Percentiles rank a stretch among this genome's conserved stretches.
These are phyloP conservation scores for Apteryx mantelli DNA, from an alignment of 2,113 vertebrate species.

Conservation along the genomic window DNA sequence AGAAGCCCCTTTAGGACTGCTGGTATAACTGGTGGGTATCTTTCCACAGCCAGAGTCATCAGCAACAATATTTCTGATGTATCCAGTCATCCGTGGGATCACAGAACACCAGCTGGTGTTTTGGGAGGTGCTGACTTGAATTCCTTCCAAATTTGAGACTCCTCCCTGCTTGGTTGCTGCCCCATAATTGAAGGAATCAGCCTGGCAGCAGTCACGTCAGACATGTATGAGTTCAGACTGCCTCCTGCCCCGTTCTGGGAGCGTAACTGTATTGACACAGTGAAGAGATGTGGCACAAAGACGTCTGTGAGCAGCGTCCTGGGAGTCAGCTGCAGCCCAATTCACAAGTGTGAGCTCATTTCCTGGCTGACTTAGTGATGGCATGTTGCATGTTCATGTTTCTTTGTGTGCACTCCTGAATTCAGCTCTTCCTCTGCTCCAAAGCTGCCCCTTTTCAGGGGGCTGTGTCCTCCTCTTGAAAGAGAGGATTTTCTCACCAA, in stretches of 20 bases:
- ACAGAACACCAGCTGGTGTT: background rate
- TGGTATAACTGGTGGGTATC: background rate
- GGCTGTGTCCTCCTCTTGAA: background rate
- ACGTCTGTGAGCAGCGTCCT: background rate
- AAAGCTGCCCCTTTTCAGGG: background rate
- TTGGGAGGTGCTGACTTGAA: background rate
- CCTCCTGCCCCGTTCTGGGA: fast-evolving
- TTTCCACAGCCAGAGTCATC: background rate
- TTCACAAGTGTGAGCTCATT: background rate
- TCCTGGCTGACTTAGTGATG: background rate
- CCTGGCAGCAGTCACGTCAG: fast-evolving
- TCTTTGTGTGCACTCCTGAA: background rate
- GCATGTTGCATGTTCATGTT: background rate
- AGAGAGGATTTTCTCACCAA: background rate
- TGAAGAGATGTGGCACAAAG: background rate
- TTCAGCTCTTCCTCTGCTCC: background rate
- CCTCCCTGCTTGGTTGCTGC: background rate
- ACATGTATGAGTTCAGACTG: background rate
- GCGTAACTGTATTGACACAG: fast-evolving
- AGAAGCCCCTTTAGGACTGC: background rate
- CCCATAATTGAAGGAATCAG: background rate
- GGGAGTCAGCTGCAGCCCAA: fast-evolving
- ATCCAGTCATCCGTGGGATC: background rate
- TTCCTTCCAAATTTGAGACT: background rate
- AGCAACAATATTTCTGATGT: background rate